Evolutionary conservation across 2,888 invertebrate species (phyloP), one percentile per base, ranked within the genome.

Genomic region (Diarsia brunnea): DNA sequence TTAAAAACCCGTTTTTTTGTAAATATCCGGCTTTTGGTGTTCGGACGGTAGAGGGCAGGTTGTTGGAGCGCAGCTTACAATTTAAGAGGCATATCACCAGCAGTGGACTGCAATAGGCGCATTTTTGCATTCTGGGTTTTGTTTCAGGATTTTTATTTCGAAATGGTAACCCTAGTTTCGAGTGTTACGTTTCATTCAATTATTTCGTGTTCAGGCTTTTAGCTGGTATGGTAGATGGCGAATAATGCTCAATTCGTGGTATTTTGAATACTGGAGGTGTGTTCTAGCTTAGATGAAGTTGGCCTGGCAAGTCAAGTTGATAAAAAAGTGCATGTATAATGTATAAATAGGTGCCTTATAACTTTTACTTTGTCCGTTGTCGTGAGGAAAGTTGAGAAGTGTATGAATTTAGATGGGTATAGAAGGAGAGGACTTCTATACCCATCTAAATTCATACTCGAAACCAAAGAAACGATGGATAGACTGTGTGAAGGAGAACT

Each of bases 191-290:
- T 64, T 43, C 24, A 63, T 68, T 83, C 31, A 31, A 75, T 75
- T 71, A 79, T 83, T 55, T 58, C 19, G 11, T n/a, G 45, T 45
- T 67, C 43, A 14, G 49, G 53, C 58, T 65, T 79, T 75, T 53
- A 75, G 31, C 8, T 53, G 51, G 47, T 53, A 60, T 65, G 45
- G 60, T 65, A 31, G 53, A 68, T 43, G 31, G n/a, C 58, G 12
- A 49, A 19, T 19, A n/a, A 51, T 31, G 47, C n/a, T 53, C 27
- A 24, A 31, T 68, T 64, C 64, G 8, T 73, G 21, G 45, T 66
- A 47, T 66, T 47, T 12, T 47, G 27, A 58, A 58, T 31, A 5
- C 14, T 5, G 24, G 31, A 70, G 27, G n/a, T n/a, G 27, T 55
- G 47, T 53, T 70, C 11, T 49, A 43, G 38, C 47, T 43, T n/a